Conservation (phyloP, 2,113 vertebrate species). For the Chaenocephalus aceratus region DNA sequence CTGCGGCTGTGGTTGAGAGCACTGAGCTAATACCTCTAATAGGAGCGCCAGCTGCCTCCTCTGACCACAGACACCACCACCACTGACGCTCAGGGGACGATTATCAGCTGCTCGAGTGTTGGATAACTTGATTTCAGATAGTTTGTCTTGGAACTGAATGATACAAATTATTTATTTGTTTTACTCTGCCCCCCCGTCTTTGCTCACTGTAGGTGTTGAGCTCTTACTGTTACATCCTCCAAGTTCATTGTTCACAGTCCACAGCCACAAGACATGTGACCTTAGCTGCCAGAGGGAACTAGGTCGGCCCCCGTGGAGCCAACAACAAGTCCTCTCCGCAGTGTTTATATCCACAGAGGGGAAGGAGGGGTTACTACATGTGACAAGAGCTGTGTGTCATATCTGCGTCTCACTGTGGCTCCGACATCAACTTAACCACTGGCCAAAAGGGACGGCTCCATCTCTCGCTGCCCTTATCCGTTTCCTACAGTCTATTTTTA, state of each 20-base stretch:
- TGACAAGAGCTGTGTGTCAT: constrained; percentile 62
- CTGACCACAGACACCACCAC: constrained; percentile 40
- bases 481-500: constrained; percentile 69
- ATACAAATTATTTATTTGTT: background rate
- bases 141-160: background rate
- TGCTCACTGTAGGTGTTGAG: background rate
- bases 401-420: constrained; percentile 37
- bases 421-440: constrained; percentile 44
- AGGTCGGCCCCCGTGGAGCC: constrained; percentile 59
- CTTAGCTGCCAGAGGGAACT: constrained; percentile 64
- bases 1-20: constrained; percentile 49
- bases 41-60: constrained; percentile 60
- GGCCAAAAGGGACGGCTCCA: constrained; percentile 35
- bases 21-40: constrained; percentile 67
- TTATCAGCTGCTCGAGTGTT: background rate
- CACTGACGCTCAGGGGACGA: constrained; percentile 25
- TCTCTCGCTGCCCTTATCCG: constrained; percentile 55
- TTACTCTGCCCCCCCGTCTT: background rate
- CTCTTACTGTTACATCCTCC: constrained; percentile 25
- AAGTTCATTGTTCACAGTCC: constrained; percentile 29
- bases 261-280: constrained; percentile 42
- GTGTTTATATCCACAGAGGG: constrained; percentile 26
- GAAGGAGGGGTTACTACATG: constrained; percentile 8
- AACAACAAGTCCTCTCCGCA: constrained; percentile 59
- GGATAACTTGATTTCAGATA: constrained; percentile 6